phyloP scores from a whole-genome alignment of 2,888 invertebrate genomes.

The Acleris literana region DNA sequence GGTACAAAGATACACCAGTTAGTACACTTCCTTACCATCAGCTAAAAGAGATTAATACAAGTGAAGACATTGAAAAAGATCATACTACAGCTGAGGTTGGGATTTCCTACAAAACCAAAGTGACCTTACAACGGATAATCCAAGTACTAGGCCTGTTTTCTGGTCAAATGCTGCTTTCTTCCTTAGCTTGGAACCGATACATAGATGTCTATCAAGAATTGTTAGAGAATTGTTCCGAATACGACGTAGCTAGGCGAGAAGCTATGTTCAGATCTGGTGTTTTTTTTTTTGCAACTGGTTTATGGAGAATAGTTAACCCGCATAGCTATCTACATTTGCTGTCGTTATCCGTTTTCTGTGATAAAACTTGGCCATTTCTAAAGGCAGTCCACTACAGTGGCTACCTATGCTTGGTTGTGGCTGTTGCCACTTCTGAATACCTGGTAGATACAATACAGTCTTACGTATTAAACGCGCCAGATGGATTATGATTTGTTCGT shows the following conservation, averaged over 20 bases:
- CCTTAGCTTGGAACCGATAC: conserved; percentile 92
- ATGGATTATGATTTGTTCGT: conserved; percentile 47
- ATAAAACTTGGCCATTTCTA: conserved; percentile 91
- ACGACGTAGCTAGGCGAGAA: conserved; percentile 78
- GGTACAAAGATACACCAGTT: conserved; percentile 86
- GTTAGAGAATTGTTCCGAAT: conserved; percentile 85
- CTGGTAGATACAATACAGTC: conserved; percentile 67
- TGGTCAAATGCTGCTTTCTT: conserved; percentile 89
- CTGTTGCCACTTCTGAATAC: conserved; percentile 89
- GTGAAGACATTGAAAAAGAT: conserved; percentile 75
- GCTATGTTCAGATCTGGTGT: conserved; percentile 87
- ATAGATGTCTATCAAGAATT: conserved; percentile 91
- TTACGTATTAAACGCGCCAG: conserved; percentile 51
- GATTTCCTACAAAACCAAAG: conserved; percentile 86
- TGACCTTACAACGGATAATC: conserved; percentile 86
- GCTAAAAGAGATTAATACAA: conserved; percentile 70
- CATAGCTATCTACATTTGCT: conserved; percentile 90
- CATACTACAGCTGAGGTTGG: conserved; percentile 71
- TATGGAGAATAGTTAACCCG: conserved; percentile 91
- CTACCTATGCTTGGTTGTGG: conserved; percentile 86
- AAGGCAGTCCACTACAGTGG: conserved; percentile 88
- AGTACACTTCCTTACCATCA: conserved; percentile 82
- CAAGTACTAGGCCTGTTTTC: conserved; percentile 86
- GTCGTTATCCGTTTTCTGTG: conserved; percentile 90
- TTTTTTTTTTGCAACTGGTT: conserved; percentile 88